Conservation (phyloP, 2,888 invertebrate genomes). For the Mylabris sibirica region DNA sequence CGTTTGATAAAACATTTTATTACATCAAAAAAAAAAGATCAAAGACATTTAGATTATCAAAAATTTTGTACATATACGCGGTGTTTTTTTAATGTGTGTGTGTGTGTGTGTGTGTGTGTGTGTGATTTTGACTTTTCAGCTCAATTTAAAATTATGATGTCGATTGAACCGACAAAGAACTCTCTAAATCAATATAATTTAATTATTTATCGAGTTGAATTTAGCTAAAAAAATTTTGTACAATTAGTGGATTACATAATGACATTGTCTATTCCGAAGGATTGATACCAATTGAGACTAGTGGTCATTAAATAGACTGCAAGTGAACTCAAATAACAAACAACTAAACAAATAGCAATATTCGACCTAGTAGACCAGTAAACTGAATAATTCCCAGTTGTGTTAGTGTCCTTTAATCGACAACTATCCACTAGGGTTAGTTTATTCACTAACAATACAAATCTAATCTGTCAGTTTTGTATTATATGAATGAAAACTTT, state of each 20-base stretch:
- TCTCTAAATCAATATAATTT: background rate
- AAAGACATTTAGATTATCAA: background rate
- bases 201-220: slow-evolving; percentile 19
- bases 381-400: slow-evolving; percentile 27
- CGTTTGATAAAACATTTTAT: slow-evolving; percentile 5
- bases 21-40: slow-evolving; percentile 4
- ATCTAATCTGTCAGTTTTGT: background rate
- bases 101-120: background rate
- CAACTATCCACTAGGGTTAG: background rate
- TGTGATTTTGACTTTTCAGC: background rate
- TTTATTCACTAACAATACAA: background rate
- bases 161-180: background rate
- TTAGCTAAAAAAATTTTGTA: slow-evolving; percentile 15
- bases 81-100: background rate
- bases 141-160: background rate
- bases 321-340: slow-evolving; percentile 41
- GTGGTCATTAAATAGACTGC: slow-evolving; percentile 45
- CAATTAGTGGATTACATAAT: slow-evolving; percentile 40
- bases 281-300: slow-evolving; percentile 47
- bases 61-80: background rate
- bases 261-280: slow-evolving; percentile 34
- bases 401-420: background rate
- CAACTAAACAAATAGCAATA: slow-evolving; percentile 36
- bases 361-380: slow-evolving; percentile 35
- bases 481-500: background rate